phyloP scores from a whole-genome alignment of 2,888 invertebrate species.

The Loripinus fragilis region DNA sequence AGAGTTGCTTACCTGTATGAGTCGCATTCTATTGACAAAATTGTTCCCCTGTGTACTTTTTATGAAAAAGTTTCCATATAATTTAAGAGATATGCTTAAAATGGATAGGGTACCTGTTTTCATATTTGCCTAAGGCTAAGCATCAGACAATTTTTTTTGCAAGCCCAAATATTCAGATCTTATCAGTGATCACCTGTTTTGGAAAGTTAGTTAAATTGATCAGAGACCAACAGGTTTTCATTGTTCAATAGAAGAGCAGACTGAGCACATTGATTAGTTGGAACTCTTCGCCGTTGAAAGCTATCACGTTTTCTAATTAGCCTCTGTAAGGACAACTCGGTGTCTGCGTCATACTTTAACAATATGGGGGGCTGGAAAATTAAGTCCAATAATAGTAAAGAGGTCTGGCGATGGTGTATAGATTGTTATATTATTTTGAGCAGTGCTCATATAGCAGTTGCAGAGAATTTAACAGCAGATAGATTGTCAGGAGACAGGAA shows the following conservation, averaged over 20 bases:
- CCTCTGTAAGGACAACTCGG: background rate
- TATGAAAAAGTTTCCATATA: too few relatives aligned
- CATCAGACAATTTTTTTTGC: too few relatives aligned
- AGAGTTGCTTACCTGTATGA: too few relatives aligned
- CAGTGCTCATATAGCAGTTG: background rate
- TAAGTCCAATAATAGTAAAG: background rate
- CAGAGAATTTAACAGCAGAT: background rate
- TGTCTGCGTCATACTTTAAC: background rate
- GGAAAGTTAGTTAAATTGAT: conserved; percentile 17
- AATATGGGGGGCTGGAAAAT: background rate
- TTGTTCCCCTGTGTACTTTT: too few relatives aligned
- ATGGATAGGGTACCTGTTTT: too few relatives aligned
- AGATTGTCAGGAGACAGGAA: background rate
- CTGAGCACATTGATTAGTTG: conserved; percentile 34
- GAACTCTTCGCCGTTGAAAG: conserved; percentile 30
- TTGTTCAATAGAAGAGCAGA: conserved; percentile 36
- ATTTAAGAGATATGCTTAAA: too few relatives aligned
- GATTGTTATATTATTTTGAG: background rate
- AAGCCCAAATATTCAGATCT: too few relatives aligned
- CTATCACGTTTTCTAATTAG: background rate
- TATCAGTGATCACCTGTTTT: too few relatives aligned
- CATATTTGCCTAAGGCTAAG: too few relatives aligned
- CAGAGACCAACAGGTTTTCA: background rate
- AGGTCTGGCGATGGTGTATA: background rate
- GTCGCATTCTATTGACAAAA: too few relatives aligned